phyloP scores from a whole-genome alignment of 2,888 invertebrate species.

The Theristus sp. region DNA sequence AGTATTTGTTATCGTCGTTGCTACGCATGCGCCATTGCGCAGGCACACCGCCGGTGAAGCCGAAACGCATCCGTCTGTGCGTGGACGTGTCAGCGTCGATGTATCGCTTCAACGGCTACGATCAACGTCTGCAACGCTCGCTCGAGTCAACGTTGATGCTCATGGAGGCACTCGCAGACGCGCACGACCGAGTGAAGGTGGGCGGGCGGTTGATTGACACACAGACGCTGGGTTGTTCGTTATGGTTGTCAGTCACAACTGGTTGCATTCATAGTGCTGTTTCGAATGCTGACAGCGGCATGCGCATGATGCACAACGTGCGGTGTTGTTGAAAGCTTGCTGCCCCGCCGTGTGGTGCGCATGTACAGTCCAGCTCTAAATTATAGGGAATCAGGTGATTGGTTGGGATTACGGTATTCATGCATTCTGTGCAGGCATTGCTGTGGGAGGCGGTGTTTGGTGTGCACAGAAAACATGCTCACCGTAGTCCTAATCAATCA shows the following conservation, averaged over 20 bases:
- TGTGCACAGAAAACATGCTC: too few species aligned
- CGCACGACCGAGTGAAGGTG: slow-evolving; percentile 58
- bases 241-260: neutral
- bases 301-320: neutral
- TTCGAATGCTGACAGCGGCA: neutral
- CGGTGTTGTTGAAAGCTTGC: too few species aligned
- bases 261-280: neutral
- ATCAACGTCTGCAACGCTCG: slow-evolving; percentile 71
- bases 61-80: slow-evolving; percentile 38
- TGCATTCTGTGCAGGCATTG: too few species aligned
- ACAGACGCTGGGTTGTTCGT: neutral
- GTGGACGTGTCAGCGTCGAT: slow-evolving; percentile 89
- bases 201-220: neutral
- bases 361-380: too few species aligned
- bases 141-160: slow-evolving; percentile 57
- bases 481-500: too few species aligned
- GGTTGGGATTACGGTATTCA: too few species aligned
- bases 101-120: slow-evolving; percentile 91
- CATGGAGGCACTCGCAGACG: slow-evolving; percentile 74
- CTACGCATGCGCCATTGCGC: too few species aligned
- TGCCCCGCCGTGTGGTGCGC: too few species aligned
- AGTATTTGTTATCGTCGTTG: too few species aligned
- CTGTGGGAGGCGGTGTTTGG: too few species aligned
- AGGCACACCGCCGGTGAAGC: neutral
- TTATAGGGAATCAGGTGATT: too few species aligned